phyloP scores from a whole-genome alignment of 2,113 vertebrate species.

The Otocyon megalotis region DNA sequence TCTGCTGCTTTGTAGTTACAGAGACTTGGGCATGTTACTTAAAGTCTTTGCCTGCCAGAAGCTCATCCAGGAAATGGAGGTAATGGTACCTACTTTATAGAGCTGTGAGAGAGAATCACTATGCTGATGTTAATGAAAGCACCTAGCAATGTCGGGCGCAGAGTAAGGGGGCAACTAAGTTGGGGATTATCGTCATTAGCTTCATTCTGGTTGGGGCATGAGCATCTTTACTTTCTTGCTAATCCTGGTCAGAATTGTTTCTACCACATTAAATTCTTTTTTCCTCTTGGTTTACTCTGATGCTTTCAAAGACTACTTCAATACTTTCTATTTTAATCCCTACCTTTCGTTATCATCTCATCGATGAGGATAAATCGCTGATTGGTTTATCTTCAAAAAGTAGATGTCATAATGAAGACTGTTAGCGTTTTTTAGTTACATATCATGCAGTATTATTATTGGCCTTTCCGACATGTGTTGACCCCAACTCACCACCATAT shows the following conservation, averaged over 20 bases:
- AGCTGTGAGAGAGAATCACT: neutral
- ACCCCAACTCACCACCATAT: neutral
- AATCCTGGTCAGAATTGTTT: slow-evolving; percentile 44
- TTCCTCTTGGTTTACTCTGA: slow-evolving; percentile 30
- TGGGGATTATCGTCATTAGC: neutral
- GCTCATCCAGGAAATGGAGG: neutral
- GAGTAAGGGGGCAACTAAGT: neutral
- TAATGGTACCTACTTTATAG: neutral
- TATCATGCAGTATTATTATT: neutral
- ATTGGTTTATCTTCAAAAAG: neutral
- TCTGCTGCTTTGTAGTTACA: slow-evolving; percentile 20
- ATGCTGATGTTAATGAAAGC: neutral
- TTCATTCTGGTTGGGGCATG: neutral
- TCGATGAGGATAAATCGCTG: slow-evolving; percentile 15
- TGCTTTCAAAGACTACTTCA: slow-evolving; percentile 61
- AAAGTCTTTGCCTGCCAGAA: slow-evolving; percentile 39
- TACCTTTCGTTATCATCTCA: slow-evolving; percentile 10
- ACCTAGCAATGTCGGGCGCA: neutral
- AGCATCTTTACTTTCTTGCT: slow-evolving; percentile 34
- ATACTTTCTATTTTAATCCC: slow-evolving; percentile 20
- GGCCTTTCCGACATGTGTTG: neutral
- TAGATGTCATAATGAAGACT: slow-evolving; percentile 10
- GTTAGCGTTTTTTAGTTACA: neutral
- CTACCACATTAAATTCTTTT: slow-evolving; percentile 20
- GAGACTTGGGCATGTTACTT: neutral